Conservation (phyloP, 2,797 vertebrate species). For the Lagorchestes hirsutus region DNA sequence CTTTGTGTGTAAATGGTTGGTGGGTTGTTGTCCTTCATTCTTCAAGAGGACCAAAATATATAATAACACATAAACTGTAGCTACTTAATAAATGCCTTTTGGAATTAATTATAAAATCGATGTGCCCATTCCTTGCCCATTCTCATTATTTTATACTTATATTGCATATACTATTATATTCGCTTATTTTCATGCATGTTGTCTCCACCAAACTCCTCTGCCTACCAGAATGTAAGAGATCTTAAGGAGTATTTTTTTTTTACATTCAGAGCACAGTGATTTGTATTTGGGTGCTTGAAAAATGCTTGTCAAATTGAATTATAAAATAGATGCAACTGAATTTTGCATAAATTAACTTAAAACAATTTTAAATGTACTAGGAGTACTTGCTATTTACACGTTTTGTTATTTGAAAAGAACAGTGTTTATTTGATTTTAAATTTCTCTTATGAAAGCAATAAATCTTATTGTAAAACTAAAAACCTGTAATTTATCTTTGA, state of each 20-base stretch:
- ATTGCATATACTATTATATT: neutral
- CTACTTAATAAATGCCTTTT: neutral
- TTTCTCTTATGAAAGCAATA: neutral
- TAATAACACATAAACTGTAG: neutral
- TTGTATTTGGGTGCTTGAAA: neutral
- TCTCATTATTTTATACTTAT: neutral
- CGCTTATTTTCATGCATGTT: neutral
- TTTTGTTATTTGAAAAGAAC: neutral
- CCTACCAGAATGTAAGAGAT: neutral
- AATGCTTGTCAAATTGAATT: constrained; percentile 36
- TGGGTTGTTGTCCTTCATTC: no score
- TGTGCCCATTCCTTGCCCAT: neutral
- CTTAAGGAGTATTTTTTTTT: neutral
- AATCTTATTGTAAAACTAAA: neutral
- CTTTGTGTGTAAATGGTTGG: neutral
- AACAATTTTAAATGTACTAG: neutral
- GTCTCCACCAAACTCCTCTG: neutral
- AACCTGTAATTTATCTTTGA: neutral
- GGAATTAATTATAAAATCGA: neutral
- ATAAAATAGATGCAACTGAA: constrained; percentile 35
- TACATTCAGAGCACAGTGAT: neutral
- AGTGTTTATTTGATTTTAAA: neutral
- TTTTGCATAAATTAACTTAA: constrained; percentile 26
- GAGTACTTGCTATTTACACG: neutral
- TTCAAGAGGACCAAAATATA: no score